Conservation (phyloP, 2,888 invertebrate genomes). For the Stenolophus ochropezus region DNA sequence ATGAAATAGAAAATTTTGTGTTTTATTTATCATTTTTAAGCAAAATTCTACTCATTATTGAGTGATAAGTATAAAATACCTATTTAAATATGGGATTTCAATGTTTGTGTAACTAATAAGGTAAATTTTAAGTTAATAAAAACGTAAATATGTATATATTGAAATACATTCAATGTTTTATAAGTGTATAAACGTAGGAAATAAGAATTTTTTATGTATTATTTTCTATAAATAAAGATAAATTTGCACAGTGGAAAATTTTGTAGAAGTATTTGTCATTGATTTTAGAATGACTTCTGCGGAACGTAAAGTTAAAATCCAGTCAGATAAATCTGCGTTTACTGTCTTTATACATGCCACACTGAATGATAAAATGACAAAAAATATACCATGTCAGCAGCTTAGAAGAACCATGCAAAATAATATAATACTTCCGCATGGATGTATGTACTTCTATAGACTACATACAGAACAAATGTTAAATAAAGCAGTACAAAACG, state of each 20-base stretch:
- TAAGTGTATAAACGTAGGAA: no score
- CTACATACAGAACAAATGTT: neutral
- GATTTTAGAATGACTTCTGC: neutral
- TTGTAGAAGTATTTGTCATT: neutral
- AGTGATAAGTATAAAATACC: no score
- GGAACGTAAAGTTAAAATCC: neutral
- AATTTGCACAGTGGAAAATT: neutral
- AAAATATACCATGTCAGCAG: conserved; percentile 12
- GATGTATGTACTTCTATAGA: neutral
- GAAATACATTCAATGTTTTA: no score
- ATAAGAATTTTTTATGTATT: neutral
- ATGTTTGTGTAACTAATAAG: no score
- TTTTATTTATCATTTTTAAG: no score
- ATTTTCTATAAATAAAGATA: neutral
- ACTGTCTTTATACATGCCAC: conserved; percentile 27
- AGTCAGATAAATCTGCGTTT: neutral
- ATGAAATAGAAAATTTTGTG: neutral
- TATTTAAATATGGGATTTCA: no score
- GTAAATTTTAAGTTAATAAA: no score
- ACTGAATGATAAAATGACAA: conserved; percentile 7
- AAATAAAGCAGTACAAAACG: conserved; percentile 33
- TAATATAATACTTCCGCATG: conserved; percentile 7
- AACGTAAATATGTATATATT: no score
- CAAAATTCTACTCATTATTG: no score
- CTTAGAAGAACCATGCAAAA: conserved; percentile 31